Percentiles rank a stretch among this genome's conserved stretches.
Evolutionary conservation across 2,113 vertebrate genomes (phyloP).

Genomic region (Crocuta crocuta): DNA sequence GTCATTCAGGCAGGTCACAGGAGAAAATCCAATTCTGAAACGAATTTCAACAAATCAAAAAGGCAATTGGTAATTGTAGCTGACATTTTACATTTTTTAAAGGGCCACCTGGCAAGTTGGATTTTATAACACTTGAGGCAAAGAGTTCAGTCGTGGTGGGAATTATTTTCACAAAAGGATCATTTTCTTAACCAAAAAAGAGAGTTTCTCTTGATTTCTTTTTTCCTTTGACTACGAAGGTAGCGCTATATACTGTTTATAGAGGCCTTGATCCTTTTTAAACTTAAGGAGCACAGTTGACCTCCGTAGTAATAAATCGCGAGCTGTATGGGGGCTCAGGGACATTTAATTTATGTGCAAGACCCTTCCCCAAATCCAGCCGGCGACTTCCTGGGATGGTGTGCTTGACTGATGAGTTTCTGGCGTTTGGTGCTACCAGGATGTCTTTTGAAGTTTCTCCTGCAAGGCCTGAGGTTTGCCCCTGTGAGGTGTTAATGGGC

Average conservation of each 20-base stretch:
- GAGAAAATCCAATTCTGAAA: conserved; percentile 43
- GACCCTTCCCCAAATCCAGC: background rate
- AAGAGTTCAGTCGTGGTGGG: background rate
- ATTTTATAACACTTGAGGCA: conserved; percentile 51
- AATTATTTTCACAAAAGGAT: conserved; percentile 59
- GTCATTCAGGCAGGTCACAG: background rate
- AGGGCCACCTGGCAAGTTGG: background rate
- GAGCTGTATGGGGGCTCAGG: conserved; percentile 41
- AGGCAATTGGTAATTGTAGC: background rate
- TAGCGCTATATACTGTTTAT: conserved; percentile 63
- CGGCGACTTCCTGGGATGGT: conserved; percentile 49
- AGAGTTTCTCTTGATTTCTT: background rate
- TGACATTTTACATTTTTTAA: background rate
- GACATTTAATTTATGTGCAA: conserved; percentile 64
- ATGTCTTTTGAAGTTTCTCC: conserved; percentile 78
- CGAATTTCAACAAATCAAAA: conserved; percentile 33
- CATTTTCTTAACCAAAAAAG: background rate
- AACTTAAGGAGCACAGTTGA: conserved; percentile 48
- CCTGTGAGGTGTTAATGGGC: conserved; percentile 71
- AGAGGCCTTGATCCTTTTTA: conserved; percentile 76
- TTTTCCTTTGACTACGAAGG: background rate
- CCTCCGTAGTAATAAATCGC: conserved; percentile 65
- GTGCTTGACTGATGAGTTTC: conserved; percentile 32
- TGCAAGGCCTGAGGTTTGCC: conserved; percentile 51
- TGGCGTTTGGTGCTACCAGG: conserved; percentile 30